Base-by-base conservation (phyloP, 2,113 vertebrate species). In the Tiliqua scincoides region DNA sequence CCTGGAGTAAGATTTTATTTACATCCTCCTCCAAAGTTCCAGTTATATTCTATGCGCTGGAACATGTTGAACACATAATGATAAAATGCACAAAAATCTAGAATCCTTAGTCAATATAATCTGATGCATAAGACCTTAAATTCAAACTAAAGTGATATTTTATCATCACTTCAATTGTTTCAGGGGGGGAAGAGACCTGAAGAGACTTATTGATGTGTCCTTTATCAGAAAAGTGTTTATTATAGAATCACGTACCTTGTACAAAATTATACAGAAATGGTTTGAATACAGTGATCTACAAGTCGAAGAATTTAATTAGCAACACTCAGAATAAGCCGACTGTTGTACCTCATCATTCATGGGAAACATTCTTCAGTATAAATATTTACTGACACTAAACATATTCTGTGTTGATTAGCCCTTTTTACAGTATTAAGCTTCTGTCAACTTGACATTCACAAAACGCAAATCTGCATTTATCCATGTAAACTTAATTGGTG, bases 331-430 rank as follows among this genome's bases (percentile, higher is more conserved):
- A 87, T 75, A 85, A 85, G 74, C 81, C 84, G 68, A 65, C 83
- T 94, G 83, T 84, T 84, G 89, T 90, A 89, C 79, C 79, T 92
- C 88, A 81, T 85, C 91, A 85, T 62, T 89, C 71, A 84, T 78
- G 76, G 70, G 52, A 88, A 88, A 70, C 57, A 86, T 92, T 95
- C 63, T 94, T 93, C 89, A 91, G 86, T 86, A 80, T 65, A 94
- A 95, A 95, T 95, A 95, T 93, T 95, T 95, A 94, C 91, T 93
- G 94, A 95, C 93, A 94, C 91, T 95, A 95, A 94, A 94, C 90
- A 94, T 95, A 96, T 96, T 94, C 94, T 93, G 92, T 88, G 95
- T 94, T 95, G 95, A 96, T 96, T 95, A 93, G 95, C 84, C 95
- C 92, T 95, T 96, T 85, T 95, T 95, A 93, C 91, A 95, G 87